Evolutionary conservation across 2,888 invertebrate genomes (phyloP).

Genomic region (Troilus luridus): DNA sequence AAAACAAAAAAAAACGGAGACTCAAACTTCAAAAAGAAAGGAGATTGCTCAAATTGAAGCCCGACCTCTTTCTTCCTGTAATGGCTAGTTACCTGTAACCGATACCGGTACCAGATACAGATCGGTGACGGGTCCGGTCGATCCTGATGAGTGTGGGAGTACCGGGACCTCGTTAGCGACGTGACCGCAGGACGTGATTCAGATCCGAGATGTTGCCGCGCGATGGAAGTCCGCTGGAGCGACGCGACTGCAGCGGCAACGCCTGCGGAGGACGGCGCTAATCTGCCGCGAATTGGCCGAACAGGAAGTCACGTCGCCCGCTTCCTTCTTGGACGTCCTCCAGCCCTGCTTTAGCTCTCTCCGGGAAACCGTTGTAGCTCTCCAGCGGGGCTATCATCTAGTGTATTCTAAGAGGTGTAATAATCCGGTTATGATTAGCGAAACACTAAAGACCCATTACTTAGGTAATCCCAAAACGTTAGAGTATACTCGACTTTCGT

Average conservation of each 20-base stretch:
- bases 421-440: too few species aligned
- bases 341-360: slow-evolving; percentile 26
- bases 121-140: slow-evolving; percentile 34
- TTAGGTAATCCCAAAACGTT: too few species aligned
- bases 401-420: not conserved
- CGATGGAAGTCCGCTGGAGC: slow-evolving; percentile 18
- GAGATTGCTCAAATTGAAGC: not conserved
- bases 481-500: too few species aligned
- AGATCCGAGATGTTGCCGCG: slow-evolving; percentile 22
- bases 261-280: slow-evolving; percentile 51
- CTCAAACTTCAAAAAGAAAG: not conserved
- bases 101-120: not conserved
- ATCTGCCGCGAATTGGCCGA: slow-evolving; percentile 54
- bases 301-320: slow-evolving; percentile 55
- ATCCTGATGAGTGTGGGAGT: slow-evolving; percentile 33
- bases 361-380: not conserved
- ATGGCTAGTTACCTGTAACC: slow-evolving; percentile 19
- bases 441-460: too few species aligned
- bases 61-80: not conserved
- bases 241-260: slow-evolving; percentile 36
- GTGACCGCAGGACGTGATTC: slow-evolving; percentile 23
- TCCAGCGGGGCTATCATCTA: not conserved
- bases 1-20: too few species aligned
- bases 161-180: slow-evolving; percentile 16
- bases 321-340: slow-evolving; percentile 54